Conservation (phyloP, 1,140 invertebrate genomes). For the Centruroides sculpturatus region DNA sequence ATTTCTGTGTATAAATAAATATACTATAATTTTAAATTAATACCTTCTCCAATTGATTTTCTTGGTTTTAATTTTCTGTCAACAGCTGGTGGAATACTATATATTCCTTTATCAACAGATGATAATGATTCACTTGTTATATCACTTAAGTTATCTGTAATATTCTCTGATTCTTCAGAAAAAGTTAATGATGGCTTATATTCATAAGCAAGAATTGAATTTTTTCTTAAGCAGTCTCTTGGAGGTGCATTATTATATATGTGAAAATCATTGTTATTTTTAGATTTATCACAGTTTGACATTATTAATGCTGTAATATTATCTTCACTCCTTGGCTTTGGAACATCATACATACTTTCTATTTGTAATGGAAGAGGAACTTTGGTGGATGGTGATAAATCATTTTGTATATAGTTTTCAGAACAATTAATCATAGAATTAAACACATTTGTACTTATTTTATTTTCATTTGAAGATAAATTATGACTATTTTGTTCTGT, state of each 20-base stretch:
- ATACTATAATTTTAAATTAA: too few species aligned
- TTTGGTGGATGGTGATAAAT: neutral
- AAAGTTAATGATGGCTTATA: neutral
- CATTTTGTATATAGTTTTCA: neutral
- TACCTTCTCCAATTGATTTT: too few species aligned
- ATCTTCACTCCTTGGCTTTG: conserved; percentile 40
- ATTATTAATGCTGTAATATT: too few species aligned
- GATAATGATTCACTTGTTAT: too few species aligned
- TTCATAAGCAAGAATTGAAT: conserved; percentile 6
- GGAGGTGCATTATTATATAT: conserved; percentile 51
- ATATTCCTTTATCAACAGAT: too few species aligned
- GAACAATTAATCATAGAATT: too few species aligned
- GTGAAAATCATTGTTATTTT: conserved; percentile 25
- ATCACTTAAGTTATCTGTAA: too few species aligned
- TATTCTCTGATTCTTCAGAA: neutral
- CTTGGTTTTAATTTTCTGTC: too few species aligned
- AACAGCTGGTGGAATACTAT: too few species aligned
- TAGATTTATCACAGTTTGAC: too few species aligned
- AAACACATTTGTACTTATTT: neutral
- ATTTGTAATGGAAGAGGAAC: conserved; percentile 12
- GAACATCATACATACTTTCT: conserved; percentile 56
- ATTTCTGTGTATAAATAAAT: too few species aligned
- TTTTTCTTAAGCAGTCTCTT: neutral
- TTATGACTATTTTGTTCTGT: neutral
- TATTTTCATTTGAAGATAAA: neutral